phyloP scores from a whole-genome alignment of 2,113 vertebrate species.

The Irena cyanogastra region DNA sequence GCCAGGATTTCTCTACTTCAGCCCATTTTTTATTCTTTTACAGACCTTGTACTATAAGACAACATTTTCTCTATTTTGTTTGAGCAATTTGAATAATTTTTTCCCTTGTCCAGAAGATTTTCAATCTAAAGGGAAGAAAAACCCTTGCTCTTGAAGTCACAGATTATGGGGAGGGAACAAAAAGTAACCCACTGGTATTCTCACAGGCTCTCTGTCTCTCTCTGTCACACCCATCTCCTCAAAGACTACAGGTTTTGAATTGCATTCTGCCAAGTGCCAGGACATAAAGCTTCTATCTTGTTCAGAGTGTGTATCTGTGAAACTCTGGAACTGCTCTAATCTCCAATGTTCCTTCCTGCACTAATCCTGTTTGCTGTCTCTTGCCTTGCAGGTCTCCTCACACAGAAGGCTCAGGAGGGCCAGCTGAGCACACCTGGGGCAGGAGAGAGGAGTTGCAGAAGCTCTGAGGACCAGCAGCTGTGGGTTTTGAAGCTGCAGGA shows the following conservation, averaged over 20 bases:
- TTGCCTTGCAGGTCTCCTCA: background rate
- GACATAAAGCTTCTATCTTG: background rate
- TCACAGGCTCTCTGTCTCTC: background rate
- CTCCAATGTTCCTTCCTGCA: background rate
- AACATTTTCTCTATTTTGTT: background rate
- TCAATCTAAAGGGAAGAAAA: background rate
- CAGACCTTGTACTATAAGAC: background rate
- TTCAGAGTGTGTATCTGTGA: background rate
- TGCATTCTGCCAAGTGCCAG: background rate
- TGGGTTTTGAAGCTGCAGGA: background rate
- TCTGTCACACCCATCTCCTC: background rate
- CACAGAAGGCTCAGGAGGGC: background rate
- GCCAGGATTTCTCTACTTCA: background rate
- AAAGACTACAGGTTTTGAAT: background rate
- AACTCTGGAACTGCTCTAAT: background rate
- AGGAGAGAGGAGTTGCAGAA: accelerated
- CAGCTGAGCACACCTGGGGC: accelerated
- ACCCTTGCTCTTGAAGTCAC: background rate
- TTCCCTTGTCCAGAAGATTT: background rate
- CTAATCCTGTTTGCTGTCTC: background rate
- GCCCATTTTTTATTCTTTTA: background rate
- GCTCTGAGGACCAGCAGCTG: background rate
- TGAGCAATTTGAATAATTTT: background rate
- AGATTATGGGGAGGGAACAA: background rate
- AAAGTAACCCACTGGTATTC: background rate